phyloP scores from a whole-genome alignment of 2,888 invertebrate genomes.

The Noctua janthe region DNA sequence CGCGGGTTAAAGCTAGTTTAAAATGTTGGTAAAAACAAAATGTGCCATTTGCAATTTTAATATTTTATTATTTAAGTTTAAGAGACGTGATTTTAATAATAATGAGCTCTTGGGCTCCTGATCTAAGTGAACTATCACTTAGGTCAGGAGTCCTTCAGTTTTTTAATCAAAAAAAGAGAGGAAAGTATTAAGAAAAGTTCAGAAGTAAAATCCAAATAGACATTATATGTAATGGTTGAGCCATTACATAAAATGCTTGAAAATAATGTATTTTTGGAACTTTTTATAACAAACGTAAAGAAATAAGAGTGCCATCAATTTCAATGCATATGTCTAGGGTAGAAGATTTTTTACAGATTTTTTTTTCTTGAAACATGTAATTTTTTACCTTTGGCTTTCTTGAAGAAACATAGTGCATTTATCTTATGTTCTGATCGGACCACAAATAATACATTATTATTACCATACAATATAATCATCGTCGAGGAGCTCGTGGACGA shows the following conservation, averaged over 20 bases:
- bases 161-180: not conserved
- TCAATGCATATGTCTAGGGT: not conserved
- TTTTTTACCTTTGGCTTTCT: not conserved
- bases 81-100: conserved; percentile 1
- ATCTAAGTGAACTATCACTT: not conserved
- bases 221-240: not conserved
- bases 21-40: conserved; percentile 2
- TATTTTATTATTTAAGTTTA: not conserved
- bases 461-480: too few species aligned
- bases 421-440: too few species aligned
- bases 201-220: not conserved
- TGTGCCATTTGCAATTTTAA: not conserved
- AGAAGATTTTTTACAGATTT: not conserved
- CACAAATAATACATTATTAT: too few species aligned
- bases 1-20: too few species aligned
- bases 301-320: not conserved
- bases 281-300: not conserved
- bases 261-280: not conserved
- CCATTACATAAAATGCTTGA: not conserved
- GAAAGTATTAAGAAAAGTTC: not conserved
- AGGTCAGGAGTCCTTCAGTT: not conserved
- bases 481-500: too few species aligned
- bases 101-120: not conserved
- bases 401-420: not conserved
- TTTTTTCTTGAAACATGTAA: not conserved